These are phyloP conservation scores for Erythrocebus patas DNA, from an alignment of 2,113 vertebrate genomes.

Conservation along the genomic window DNA sequence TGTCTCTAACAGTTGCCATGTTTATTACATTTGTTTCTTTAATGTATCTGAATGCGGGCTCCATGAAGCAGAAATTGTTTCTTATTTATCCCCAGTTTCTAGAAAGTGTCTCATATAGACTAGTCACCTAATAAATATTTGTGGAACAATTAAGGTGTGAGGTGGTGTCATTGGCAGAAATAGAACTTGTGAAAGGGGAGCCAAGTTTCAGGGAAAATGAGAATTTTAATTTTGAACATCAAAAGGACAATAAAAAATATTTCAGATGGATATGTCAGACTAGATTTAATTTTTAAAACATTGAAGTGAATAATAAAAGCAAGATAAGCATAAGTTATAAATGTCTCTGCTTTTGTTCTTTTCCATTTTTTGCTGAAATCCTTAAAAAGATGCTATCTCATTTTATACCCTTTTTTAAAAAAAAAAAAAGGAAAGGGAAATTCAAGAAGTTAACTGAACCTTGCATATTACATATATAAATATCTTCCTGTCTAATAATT, in stretches of 20 bases:
- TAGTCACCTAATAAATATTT: constrained; percentile 23
- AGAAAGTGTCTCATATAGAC: background rate
- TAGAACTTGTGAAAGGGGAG: background rate
- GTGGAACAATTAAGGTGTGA: background rate
- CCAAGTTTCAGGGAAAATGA: background rate
- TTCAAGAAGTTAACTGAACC: background rate
- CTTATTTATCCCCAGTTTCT: background rate
- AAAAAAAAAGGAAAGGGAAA: background rate
- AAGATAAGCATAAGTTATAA: background rate
- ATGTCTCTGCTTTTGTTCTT: background rate
- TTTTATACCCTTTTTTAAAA: background rate
- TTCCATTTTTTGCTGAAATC: background rate
- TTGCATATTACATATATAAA: background rate
- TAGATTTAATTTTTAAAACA: background rate
- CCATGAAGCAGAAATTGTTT: background rate
- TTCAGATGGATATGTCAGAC: background rate
- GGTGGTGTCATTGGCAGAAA: background rate
- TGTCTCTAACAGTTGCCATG: background rate
- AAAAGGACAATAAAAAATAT: background rate
- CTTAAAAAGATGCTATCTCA: background rate
- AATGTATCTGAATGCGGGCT: background rate
- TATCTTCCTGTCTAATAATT: background rate
- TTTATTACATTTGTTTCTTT: constrained; percentile 1
- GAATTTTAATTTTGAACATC: constrained; percentile 16
- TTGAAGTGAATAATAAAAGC: constrained; percentile 4